These are phyloP conservation scores for Parelbella ahira DNA, from an alignment of 2,888 invertebrate species.

Conservation along the genomic window DNA sequence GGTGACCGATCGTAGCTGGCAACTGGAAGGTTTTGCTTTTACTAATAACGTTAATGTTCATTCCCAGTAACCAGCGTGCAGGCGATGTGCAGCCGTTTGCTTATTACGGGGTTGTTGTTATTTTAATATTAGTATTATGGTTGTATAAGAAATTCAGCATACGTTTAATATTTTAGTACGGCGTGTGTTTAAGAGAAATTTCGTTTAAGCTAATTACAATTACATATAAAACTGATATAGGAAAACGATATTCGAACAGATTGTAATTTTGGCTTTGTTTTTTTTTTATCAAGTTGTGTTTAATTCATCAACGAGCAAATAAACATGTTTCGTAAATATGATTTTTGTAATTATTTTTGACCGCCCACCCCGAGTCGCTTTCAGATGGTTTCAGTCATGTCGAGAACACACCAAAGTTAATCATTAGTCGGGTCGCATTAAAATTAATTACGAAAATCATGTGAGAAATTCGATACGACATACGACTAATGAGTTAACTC, in stretches of 20 bases:
- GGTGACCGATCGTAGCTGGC: no score
- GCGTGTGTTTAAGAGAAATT: slow-evolving; percentile 61
- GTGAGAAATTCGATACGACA: slow-evolving; percentile 30
- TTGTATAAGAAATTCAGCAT: slow-evolving; percentile 68
- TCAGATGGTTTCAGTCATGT: slow-evolving; percentile 46
- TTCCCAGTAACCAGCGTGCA: slow-evolving; percentile 6
- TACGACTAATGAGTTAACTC: slow-evolving; percentile 54
- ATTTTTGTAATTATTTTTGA: slow-evolving; percentile 81
- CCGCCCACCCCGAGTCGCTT: slow-evolving; percentile 61
- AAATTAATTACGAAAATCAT: slow-evolving; percentile 79
- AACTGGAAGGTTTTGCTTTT: slow-evolving; percentile 19
- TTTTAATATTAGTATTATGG: slow-evolving; percentile 70
- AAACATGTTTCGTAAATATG: slow-evolving; percentile 78
- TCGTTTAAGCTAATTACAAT: slow-evolving; percentile 67
- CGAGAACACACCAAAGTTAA: slow-evolving; percentile 63
- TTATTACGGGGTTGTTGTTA: slow-evolving; percentile 71
- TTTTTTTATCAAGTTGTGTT: slow-evolving; percentile 75
- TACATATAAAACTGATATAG: slow-evolving; percentile 61
- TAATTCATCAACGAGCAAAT: slow-evolving; percentile 77
- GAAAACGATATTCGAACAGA: slow-evolving; percentile 62
- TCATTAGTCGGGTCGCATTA: slow-evolving; percentile 54
- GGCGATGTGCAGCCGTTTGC: slow-evolving; percentile 45
- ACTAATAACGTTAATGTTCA: slow-evolving; percentile 20
- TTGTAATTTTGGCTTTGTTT: slow-evolving; percentile 74
- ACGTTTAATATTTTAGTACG: slow-evolving; percentile 51